Evolutionary conservation across 2,888 invertebrate species (phyloP), one percentile per base, ranked within the genome.

Genomic region (Mythimna impura): DNA sequence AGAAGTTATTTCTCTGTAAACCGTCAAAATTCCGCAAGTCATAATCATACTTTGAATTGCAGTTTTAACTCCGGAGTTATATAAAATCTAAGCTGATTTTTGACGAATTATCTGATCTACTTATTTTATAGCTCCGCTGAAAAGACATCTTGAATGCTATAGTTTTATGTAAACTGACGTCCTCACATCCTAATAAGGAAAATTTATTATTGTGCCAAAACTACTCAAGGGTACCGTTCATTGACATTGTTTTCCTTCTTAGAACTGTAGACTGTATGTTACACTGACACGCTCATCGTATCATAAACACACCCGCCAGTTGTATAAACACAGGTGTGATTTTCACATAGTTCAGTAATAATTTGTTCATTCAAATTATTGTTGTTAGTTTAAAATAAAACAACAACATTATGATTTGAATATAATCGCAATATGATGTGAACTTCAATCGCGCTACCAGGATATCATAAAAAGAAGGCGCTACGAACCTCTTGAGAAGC

Each of bases 401-500:
- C 9, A n/a, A 14, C 20, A 20, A n/a, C 6, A 34, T 34, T 57
- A 22, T 25, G 10, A 70, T 55, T 43, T 43, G 6, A 22, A 8
- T 47, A 36, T 50, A 25, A 5, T 34, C 4, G 22, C 40, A 17
- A 9, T 12, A n/a, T 12, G 0, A 47, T 17, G 17, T n/a, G 12
- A 6, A 20, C 47, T 25, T 64, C 25, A 62, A 2, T 50, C 25
- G 1, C 12, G 17, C 14, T 80, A 70, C 82, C 70, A 78, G 68
- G 78, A 43, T 17, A 66, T 17, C 67, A 84, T 73, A 47, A 72
- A 70, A 52, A n/a, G 3, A 14, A 57, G 40, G 58, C 14, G 25
- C 12, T 40, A 81, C 81, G 57, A 80, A 81, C 87, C 88, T 86
- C 75, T 87, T 87, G 71, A 87, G 70, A 70, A 93, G 84, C 83